Base-by-base conservation (phyloP, 1,140 invertebrate genomes). In the Eumeta japonica region DNA sequence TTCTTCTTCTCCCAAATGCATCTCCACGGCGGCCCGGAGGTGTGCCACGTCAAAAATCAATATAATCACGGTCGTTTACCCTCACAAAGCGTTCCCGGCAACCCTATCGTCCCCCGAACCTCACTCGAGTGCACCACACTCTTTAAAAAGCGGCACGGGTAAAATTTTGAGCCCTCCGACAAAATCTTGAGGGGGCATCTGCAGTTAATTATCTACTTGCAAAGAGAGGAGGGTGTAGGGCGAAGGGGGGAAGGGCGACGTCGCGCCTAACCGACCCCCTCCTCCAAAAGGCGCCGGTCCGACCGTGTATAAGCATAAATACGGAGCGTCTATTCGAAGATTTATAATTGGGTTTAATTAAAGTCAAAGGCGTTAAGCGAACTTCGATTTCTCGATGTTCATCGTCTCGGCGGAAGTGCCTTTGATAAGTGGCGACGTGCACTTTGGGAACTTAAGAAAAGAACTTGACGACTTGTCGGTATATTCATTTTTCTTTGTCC, bases 121-220 rank as follows among this genome's bases (percentile, higher is more conserved):
- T 39, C 41, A 41, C 52, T 52, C 45, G 41, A n/a, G n/a, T n/a
- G n/a, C n/a, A n/a, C n/a, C n/a, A 46, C 43, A 54, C 55, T 64
- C 46, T 68, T 62, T 61, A 66, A 62, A 67, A 61, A 63, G 56
- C 58, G 50, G 58, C 55, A n/a, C n/a, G 52, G 57, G 57, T 62
- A 62, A 70, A 66, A 70, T 64, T 68, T n/a, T 62, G 55, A 65
- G 62, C 51, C 51, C 50, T 55, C n/a, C n/a, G n/a, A n/a, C n/a
- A n/a, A n/a, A n/a, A n/a, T n/a, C n/a, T n/a, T n/a, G n/a, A n/a
- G n/a, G n/a, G n/a, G n/a, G n/a, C n/a, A 70, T 67, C 68, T 70
- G 62, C 62, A 68, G 65, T 70, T 73, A 73, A 70, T 73, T 70
- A 68, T 71, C 62, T 70, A 34, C 48, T 54, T 52, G 52, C 35